These are phyloP conservation scores for Willisornis vidua DNA, from an alignment of 2,113 vertebrate species.

Conservation along the genomic window DNA sequence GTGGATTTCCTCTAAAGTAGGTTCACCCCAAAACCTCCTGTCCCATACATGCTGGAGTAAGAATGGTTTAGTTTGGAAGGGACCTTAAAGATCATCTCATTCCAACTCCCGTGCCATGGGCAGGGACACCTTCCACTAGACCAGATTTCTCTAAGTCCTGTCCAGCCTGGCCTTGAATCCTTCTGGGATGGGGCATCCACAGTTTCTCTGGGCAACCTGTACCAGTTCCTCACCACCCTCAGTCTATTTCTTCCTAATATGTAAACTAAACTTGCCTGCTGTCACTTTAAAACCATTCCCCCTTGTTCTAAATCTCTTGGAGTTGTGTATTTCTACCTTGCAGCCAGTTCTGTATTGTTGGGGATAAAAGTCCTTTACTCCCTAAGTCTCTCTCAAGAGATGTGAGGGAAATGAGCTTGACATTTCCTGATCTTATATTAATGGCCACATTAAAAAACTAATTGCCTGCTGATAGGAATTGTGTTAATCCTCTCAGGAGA, in stretches of 20 bases:
- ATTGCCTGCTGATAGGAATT: background rate
- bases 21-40: background rate
- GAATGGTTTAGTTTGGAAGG: background rate
- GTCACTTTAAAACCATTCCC: background rate
- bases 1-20: background rate
- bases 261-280: background rate
- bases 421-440: background rate
- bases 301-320: background rate
- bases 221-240: background rate
- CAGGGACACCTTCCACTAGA: background rate
- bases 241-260: background rate
- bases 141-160: background rate
- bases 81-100: background rate
- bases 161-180: background rate
- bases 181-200: background rate
- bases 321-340: background rate
- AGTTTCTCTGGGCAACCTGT: background rate
- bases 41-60: background rate
- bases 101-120: background rate
- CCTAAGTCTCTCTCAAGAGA: background rate
- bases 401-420: background rate
- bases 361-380: background rate
- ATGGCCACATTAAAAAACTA: background rate
- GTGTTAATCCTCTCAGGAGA: background rate
- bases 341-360: background rate